Evolutionary conservation across 2,888 invertebrate genomes (phyloP), one percentile per base, ranked within the genome.

Genomic region (Psococerastis gibbosa): DNA sequence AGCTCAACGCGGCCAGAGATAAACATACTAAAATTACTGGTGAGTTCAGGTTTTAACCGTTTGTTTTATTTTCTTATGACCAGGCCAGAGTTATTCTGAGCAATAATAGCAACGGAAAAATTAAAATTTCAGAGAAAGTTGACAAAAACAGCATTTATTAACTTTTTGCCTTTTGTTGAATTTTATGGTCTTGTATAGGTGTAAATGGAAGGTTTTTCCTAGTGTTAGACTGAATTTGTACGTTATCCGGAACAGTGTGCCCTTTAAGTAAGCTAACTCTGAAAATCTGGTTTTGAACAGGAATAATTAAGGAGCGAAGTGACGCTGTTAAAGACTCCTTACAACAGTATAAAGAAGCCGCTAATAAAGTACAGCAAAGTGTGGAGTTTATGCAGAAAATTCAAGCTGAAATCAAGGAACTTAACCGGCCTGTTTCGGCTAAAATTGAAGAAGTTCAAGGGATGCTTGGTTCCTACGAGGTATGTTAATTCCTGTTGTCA

Each of bases 391-490:
- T 88, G 56, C 75, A 75, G 44, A 73, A 75, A 52, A 75, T 89
- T n/a, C 84, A 89, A 57, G 75, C 76, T 46, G 80, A 87, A 56
- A 61, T 92, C 13, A 78, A 83, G 50, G 78, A 80, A 46, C 63
- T 91, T 2, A 83, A 80, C 54, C 80, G 79, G 59, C 89, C 91
- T 0, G 75, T 91, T 31, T 91, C 92, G 9, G 78, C 78, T 43
- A 78, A 78, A 55, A 79, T 83, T 2, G 84, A 89, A 56, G 92
- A 92, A 58, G 89, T 91, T 0, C 80, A 87, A 57, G 75, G 78
- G n/a, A 69, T 87, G 51, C 66, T 85, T 20, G 69, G 71, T 31
- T 71, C 78, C 1, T 85, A 85, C 54, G 84, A 85, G 54, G 57
- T 58, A 45, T 42, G 43, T 34, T 27, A n/a, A n/a, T n/a, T n/a